Conservation (phyloP, 1,140 invertebrate genomes). For the Habropoda laboriosa region DNA sequence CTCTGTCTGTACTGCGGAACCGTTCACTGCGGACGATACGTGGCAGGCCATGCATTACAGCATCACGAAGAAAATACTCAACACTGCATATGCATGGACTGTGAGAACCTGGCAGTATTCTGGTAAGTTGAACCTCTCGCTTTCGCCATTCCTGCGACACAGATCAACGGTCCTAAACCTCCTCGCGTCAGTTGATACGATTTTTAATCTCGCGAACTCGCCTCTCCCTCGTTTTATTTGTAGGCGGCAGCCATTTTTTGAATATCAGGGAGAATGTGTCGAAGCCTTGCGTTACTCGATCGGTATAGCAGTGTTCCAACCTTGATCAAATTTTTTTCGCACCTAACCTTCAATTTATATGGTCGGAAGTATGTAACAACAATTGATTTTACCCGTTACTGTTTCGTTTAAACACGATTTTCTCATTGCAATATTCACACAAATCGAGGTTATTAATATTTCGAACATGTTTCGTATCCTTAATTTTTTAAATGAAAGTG, state of each 20-base stretch:
- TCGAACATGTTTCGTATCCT: no score
- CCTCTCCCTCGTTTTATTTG: not conserved
- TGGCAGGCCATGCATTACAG: conserved; percentile 88
- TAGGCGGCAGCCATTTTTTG: not conserved
- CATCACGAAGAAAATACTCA: conserved; percentile 86
- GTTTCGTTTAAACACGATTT: no score
- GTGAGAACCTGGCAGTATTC: conserved; percentile 88
- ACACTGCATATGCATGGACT: conserved; percentile 90
- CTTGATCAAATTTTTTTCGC: no score
- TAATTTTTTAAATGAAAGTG: no score
- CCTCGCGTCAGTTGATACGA: not conserved
- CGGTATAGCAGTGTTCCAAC: no score
- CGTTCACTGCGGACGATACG: conserved; percentile 90
- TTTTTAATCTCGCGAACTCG: not conserved
- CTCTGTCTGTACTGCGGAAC: conserved; percentile 89
- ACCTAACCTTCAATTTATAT: no score
- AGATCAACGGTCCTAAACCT: not conserved
- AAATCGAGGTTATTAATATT: no score
- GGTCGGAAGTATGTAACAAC: no score
- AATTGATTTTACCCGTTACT: no score
- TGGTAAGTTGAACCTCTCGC: conserved; percentile 83
- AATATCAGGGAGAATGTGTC: not conserved
- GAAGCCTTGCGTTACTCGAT: no score
- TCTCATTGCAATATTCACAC: no score
- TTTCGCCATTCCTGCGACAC: conserved; percentile 39